A percentile compares a stretch with the other conserved stretches of the same genome.
phyloP scores from a whole-genome alignment of 30 jellyfish, hydroid and myxozoan species.

The Cassiopea xamachana region DNA sequence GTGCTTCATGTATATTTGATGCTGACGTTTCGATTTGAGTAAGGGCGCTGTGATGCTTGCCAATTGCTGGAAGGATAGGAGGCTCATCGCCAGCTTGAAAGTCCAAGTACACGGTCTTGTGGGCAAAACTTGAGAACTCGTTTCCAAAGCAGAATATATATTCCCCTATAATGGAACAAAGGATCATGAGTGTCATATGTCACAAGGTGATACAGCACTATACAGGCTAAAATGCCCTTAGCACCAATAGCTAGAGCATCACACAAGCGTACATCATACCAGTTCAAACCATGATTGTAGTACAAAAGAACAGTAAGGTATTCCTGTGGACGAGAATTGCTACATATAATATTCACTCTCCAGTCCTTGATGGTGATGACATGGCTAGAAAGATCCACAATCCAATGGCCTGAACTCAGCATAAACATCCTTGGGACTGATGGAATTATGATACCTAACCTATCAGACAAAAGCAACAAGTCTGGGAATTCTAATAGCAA shows the following conservation, averaged over 20 bases:
- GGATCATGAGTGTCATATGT: too few relatives aligned
- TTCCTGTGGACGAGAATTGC: too few relatives aligned
- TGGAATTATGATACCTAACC: background rate
- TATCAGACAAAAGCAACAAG: background rate
- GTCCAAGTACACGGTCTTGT: conserved; percentile 91
- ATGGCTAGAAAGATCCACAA: background rate
- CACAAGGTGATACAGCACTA: too few relatives aligned
- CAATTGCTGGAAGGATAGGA: conserved; percentile 70
- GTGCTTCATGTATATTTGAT: conserved; percentile 90
- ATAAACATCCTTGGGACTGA: background rate
- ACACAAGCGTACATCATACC: background rate
- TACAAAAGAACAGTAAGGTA: too few relatives aligned
- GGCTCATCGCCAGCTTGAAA: conserved; percentile 96
- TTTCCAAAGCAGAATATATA: conserved; percentile 94
- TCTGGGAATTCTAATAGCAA: background rate
- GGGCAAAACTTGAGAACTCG: conserved; percentile 95
- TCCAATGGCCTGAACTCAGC: background rate
- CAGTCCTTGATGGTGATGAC: background rate
- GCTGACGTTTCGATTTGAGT: conserved; percentile 96
- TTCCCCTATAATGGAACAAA: conserved; percentile 82
- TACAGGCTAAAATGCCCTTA: too few relatives aligned
- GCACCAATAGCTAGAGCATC: background rate
- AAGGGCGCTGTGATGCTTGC: conserved; percentile 88
- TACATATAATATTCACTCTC: too few relatives aligned
- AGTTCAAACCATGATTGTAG: too few relatives aligned